Percentiles rank a stretch among this genome's conserved stretches.
Evolutionary conservation across 1,140 invertebrate species (phyloP).

Genomic region (Drosophila lacteicornis): DNA sequence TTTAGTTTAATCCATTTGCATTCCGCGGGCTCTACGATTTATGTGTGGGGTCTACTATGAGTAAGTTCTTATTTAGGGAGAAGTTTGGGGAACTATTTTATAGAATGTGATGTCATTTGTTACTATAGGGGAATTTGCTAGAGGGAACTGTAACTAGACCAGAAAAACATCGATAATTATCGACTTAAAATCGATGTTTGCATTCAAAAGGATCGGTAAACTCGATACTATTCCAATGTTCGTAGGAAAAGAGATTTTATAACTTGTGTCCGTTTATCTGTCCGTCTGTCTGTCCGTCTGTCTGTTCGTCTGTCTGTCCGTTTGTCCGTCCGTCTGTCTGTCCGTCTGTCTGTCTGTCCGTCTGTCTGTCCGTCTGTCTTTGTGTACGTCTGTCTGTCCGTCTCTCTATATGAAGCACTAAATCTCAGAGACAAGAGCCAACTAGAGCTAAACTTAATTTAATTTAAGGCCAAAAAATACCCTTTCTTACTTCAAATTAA

Average conservation of each 20-base stretch:
- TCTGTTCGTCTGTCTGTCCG: no score
- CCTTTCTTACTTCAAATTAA: no score
- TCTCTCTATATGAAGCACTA: neutral
- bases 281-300: no score
- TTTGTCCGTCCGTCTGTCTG: no score
- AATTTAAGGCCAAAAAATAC: neutral
- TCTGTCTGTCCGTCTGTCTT: neutral
- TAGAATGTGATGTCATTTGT: neutral
- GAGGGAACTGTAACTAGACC: neutral
- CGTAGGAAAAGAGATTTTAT: no score
- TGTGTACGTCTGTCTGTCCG: neutral
- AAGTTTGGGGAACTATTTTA: neutral
- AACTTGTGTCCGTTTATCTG: no score
- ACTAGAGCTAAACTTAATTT: neutral
- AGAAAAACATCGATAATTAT: neutral
- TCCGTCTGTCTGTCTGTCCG: neutral
- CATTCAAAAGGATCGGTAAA: neutral
- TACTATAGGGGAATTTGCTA: neutral
- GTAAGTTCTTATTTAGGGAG: neutral
- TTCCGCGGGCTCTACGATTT: conserved; percentile 20
- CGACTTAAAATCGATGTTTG: neutral
- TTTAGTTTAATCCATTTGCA: conserved; percentile 17
- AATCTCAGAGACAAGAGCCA: neutral
- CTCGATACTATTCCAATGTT: no score
- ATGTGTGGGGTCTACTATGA: conserved; percentile 11